Percentiles rank a stretch among this genome's conserved stretches.
phyloP scores from a whole-genome alignment of 35 echinoderm and acorn worm genomes.

The Amphiura filiformis region DNA sequence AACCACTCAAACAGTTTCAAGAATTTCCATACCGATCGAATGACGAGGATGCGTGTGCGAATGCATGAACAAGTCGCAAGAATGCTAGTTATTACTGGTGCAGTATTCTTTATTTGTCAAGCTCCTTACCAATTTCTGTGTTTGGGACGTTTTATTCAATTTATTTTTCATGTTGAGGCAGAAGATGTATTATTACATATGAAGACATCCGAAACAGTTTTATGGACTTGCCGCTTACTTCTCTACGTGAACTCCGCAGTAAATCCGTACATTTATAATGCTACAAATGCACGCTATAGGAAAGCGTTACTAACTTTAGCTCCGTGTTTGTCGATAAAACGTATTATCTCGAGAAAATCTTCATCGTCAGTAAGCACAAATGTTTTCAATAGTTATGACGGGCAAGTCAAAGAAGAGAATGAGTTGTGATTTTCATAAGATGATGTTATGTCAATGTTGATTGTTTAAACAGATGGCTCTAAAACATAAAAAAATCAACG shows the following conservation, averaged over 20 bases:
- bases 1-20: too few species aligned
- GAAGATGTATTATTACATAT: not conserved
- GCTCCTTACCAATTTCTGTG: not conserved
- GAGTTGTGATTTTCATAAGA: too few species aligned
- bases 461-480: too few species aligned
- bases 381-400: too few species aligned
- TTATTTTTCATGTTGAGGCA: not conserved
- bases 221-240: constrained; percentile 29
- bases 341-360: too few species aligned
- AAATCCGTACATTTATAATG: constrained; percentile 77
- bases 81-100: not conserved
- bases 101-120: not conserved
- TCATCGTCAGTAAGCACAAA: too few species aligned
- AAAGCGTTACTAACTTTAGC: too few species aligned
- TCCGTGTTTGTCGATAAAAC: too few species aligned
- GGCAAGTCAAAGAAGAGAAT: too few species aligned
- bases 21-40: too few species aligned
- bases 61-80: not conserved
- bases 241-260: constrained; percentile 80
- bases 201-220: not conserved
- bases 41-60: not conserved
- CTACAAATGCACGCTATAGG: constrained; percentile 58
- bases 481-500: too few species aligned
- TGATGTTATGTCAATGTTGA: too few species aligned
- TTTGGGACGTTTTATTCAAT: not conserved